Base-by-base conservation (phyloP, 1,140 invertebrate species). In the Neodiprion virginianus region DNA sequence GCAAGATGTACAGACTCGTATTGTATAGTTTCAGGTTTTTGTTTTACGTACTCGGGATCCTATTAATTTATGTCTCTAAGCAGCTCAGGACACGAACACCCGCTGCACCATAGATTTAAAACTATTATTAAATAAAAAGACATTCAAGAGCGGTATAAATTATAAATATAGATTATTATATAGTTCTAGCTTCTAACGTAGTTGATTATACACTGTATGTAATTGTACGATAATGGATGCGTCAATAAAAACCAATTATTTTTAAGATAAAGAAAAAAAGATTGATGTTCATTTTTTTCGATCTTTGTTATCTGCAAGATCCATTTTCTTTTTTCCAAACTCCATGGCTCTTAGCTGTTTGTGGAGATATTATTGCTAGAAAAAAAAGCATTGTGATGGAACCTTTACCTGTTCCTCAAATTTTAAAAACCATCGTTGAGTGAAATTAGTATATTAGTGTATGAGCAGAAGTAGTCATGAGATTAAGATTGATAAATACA, bases 211-310 rank as follows among this genome's bases (percentile, higher is more conserved):
- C 81, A 85, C 79, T 86, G 85, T 78, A 86, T 87, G 84, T 86
- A 84, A 83, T 85, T 85, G 84, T 87, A 86, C 77, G 83, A 88
- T 79, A 73, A 81, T 75, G 81, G 76, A 85, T 85, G 81, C 81
- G 84, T 84, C 84, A 87, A 87, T 88, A 88, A 87, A 88, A 87
- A 87, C 74, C 80, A 80, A 85, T 87, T 88, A 88, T 88, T 88
- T 88, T 88, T 86, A 88, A 88, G 83, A 87, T 84, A 85, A 79
- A 81, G 47, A 12, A 73, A 50, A 21, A 21, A 50, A 0, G 17
- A 21, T 48, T 53, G 8, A 3, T 3, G 8, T n/a, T 1, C 48
- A 14, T 71, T 49, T 49, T n/a, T 71, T 14, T 49, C 10, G 3
- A 71, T 11, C 69, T 40, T 50, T 69, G 14, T 68, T 67, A 50